Conservation (phyloP, 2,888 invertebrate species). For the Caenorhabditis sp. region DNA sequence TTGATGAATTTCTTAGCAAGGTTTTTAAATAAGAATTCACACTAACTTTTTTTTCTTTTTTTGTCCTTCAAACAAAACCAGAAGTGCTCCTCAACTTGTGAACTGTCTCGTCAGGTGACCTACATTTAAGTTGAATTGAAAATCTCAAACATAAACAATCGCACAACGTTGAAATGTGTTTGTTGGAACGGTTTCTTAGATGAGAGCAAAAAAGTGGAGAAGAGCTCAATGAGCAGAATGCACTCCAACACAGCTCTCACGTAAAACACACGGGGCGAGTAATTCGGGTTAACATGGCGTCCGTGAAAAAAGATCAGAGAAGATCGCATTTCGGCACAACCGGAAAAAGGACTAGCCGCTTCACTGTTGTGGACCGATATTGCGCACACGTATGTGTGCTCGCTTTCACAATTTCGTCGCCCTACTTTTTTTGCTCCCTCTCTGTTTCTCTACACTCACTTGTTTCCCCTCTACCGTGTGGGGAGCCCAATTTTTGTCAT, state of each 20-base stretch:
- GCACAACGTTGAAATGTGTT: slow-evolving; percentile 16
- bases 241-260: neutral
- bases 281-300: slow-evolving; percentile 63
- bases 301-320: slow-evolving; percentile 52
- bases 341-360: slow-evolving; percentile 65
- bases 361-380: slow-evolving; percentile 55
- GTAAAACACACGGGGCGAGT: slow-evolving; percentile 30
- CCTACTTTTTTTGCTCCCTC: slow-evolving; percentile 17
- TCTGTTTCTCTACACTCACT: slow-evolving; percentile 12
- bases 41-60: neutral
- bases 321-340: slow-evolving; percentile 67
- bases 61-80: neutral
- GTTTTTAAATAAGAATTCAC: neutral
- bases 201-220: neutral
- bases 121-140: slow-evolving; percentile 20
- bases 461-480: slow-evolving; percentile 5
- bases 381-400: slow-evolving; percentile 62
- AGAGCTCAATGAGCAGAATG: slow-evolving; percentile 51
- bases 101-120: slow-evolving; percentile 33
- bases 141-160: slow-evolving; percentile 51
- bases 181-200: slow-evolving; percentile 29
- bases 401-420: slow-evolving; percentile 49
- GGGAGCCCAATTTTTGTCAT: slow-evolving; percentile 43
- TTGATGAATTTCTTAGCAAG: neutral
- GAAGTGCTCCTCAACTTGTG: slow-evolving; percentile 5